Evolutionary conservation across 2,888 invertebrate genomes (phyloP).

Genomic region (Hemistola chrysoprasaria): DNA sequence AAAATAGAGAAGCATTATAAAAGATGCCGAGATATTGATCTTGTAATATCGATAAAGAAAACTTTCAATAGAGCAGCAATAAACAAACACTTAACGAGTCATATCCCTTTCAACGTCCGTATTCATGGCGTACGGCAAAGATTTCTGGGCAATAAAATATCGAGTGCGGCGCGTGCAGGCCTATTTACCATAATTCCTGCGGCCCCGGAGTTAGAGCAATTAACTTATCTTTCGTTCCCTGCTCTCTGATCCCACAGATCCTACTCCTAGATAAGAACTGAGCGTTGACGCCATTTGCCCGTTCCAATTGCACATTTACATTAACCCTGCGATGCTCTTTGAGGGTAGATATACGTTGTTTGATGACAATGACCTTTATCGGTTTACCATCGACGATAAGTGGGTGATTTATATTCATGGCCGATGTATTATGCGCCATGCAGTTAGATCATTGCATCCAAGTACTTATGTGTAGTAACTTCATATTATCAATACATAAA

Average conservation of each 20-base stretch:
- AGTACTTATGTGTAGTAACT: slow-evolving; percentile 5
- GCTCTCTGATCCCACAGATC: slow-evolving; percentile 64
- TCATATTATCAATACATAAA: no score
- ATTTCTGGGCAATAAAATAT: slow-evolving; percentile 31
- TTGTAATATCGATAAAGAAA: slow-evolving; percentile 6
- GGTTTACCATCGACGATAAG: slow-evolving; percentile 56
- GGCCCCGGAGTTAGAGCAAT: slow-evolving; percentile 60
- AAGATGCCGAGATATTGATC: no score
- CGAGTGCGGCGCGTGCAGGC: slow-evolving; percentile 30
- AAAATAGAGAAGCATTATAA: no score
- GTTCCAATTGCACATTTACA: slow-evolving; percentile 74
- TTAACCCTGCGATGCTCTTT: slow-evolving; percentile 48
- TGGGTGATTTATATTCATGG: slow-evolving; percentile 69
- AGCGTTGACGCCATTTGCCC: slow-evolving; percentile 75
- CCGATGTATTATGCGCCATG: slow-evolving; percentile 20
- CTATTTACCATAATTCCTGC: slow-evolving; percentile 48
- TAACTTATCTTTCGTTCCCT: slow-evolving; percentile 64
- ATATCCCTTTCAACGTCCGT: slow-evolving; percentile 25
- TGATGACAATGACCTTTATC: slow-evolving; percentile 70
- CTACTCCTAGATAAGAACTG: slow-evolving; percentile 56
- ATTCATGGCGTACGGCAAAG: slow-evolving; percentile 22
- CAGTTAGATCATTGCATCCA: slow-evolving; percentile 23
- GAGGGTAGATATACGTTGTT: slow-evolving; percentile 58
- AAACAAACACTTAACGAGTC: slow-evolving; percentile 30
- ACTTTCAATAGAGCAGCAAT: slow-evolving; percentile 19